Base-by-base conservation (phyloP, 1,140 invertebrate species). In the Berghia stephanieae region DNA sequence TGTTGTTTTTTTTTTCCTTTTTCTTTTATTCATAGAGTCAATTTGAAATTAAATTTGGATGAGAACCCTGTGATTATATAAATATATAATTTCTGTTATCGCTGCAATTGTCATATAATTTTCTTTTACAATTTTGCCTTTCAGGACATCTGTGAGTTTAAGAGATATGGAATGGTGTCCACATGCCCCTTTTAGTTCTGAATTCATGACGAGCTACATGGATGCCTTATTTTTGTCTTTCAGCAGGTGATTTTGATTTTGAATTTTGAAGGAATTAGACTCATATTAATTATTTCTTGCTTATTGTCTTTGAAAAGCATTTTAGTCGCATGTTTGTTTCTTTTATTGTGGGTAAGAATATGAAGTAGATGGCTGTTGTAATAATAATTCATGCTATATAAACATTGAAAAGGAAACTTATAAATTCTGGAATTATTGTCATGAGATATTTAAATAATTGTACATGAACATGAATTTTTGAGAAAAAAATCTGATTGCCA, bases 91-190 rank as follows among this genome's bases (percentile, higher is more conserved):
- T n/a, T n/a, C n/a, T n/a, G n/a, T n/a, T n/a, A n/a, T n/a, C n/a
- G n/a, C n/a, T n/a, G n/a, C n/a, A n/a, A n/a, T n/a, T n/a, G n/a
- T n/a, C n/a, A 57, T 16, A 34, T 44, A 38, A 18, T 68, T 75
- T 49, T 70, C 13, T 16, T 75, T 78, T 75, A 24, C 24, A n/a
- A n/a, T n/a, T n/a, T n/a, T 75, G 13, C 24, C 72, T 77, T 82
- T 10, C 75, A 85, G 84, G 69, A 72, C 76, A 6, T 79, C 82
- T 10, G 77, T 82, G 34, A 77, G 79, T 18, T 55, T 88, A 8
- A 84, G 69, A 34, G 78, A 83, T 49, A 80, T 87, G 38, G 68
- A 81, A 27, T 88, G 87, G 87, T 88, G 86, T 79, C 77, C 82
- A 6, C 83, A 79, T 79, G 82, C 83, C 52, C 81, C 83, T 3